phyloP scores from a whole-genome alignment of 2,113 vertebrate species.

The Myiopsitta monachus region DNA sequence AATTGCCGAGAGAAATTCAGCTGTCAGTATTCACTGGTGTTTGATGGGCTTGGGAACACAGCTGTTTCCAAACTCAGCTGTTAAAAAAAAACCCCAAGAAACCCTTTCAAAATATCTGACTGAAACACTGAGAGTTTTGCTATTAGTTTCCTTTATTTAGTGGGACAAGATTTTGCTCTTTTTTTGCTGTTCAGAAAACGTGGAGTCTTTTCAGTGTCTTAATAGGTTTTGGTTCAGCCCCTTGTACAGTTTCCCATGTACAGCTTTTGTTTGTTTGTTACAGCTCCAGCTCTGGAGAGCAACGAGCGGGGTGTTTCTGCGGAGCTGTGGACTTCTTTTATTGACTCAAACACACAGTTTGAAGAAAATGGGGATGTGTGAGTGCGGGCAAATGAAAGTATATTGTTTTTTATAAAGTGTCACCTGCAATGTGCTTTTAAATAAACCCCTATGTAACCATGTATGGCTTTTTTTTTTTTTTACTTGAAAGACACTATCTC shows the following conservation, averaged over 20 bases:
- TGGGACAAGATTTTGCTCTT: not conserved
- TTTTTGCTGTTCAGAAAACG: not conserved
- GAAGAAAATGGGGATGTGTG: not conserved
- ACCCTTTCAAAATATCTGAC: not conserved
- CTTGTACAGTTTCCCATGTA: not conserved
- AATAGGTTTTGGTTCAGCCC: conserved; percentile 1
- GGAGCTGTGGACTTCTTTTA: conserved; percentile 5
- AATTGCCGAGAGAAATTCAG: not conserved
- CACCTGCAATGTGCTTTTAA: not conserved
- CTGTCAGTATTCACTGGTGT: not conserved
- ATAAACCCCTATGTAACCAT: conserved; percentile 11
- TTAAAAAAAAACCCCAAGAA: not conserved
- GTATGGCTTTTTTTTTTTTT: not conserved
- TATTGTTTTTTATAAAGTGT: conserved; percentile 19
- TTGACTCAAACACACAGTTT: not conserved
- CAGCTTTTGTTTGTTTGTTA: conserved; percentile 29
- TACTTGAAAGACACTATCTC: conserved; percentile 58
- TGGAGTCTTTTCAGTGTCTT: not conserved
- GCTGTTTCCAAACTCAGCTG: not conserved
- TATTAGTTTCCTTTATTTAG: not conserved
- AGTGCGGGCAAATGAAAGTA: not conserved
- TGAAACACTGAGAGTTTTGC: not conserved
- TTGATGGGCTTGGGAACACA: not conserved
- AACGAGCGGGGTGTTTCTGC: not conserved
- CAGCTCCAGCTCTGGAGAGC: not conserved